phyloP scores from a whole-genome alignment of 2,113 vertebrate species.

The Salvelinus fontinalis region DNA sequence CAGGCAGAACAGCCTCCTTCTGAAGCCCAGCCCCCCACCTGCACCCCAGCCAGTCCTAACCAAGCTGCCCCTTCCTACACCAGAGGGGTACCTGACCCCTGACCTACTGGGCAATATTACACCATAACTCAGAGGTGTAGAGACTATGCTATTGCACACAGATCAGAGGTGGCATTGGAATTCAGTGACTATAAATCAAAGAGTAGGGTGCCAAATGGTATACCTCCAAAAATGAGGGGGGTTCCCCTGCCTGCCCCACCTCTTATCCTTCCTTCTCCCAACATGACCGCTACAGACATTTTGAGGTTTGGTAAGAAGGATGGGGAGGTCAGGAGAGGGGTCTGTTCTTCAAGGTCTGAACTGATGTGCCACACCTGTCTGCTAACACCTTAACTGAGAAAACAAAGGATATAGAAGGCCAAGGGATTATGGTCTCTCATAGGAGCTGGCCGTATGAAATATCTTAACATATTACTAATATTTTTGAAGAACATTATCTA shows the following conservation, averaged over 20 bases:
- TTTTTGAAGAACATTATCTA: neutral
- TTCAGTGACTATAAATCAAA: neutral
- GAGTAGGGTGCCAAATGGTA: constrained; percentile 11
- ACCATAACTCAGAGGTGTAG: constrained; percentile 27
- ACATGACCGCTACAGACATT: neutral
- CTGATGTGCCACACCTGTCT: neutral
- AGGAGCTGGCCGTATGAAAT: neutral
- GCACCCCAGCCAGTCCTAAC: constrained; percentile 40
- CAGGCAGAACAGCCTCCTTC: constrained; percentile 84
- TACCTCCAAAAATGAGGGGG: constrained; percentile 15
- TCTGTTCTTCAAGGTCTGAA: neutral
- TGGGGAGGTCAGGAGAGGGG: neutral
- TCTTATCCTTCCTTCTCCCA: neutral
- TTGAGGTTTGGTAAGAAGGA: neutral
- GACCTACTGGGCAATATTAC: constrained; percentile 76
- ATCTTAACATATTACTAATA: neutral
- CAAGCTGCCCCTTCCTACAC: constrained; percentile 71
- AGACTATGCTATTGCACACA: neutral
- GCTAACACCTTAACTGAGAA: neutral
- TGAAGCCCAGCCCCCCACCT: constrained; percentile 74
- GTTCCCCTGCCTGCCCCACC: neutral
- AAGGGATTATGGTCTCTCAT: neutral
- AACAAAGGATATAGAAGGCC: neutral
- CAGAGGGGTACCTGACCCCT: constrained; percentile 86
- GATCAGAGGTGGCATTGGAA: neutral